Base-by-base conservation (phyloP, 2,888 invertebrate species). In the Trichacis sp. region DNA sequence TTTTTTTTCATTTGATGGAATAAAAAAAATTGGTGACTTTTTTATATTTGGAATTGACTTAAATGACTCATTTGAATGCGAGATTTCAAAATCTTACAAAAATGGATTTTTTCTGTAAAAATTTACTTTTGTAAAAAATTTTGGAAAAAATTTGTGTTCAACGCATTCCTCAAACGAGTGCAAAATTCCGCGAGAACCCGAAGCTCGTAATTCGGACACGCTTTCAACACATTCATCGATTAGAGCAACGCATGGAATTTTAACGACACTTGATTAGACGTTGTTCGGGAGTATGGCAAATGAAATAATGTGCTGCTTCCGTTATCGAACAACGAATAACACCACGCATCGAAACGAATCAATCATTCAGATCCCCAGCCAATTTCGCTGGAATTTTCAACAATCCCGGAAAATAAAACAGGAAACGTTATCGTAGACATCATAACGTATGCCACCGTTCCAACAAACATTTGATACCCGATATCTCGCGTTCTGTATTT, bases 191-290 rank as follows among this genome's bases (percentile, higher is more conserved):
- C n/a, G n/a, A n/a, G n/a, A n/a, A n/a, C n/a, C n/a, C n/a, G n/a
- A n/a, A n/a, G n/a, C n/a, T n/a, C n/a, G n/a, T n/a, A n/a, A n/a
- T n/a, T n/a, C n/a, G 45, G 30, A 55, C 50, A 51, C 54, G 51
- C 18, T 36, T 18, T 51, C 54, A 56, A 62, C 54, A 45, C 57
- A 49, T 56, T 48, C 52, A 64, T 58, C 64, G 51, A 64, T 59
- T 64, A 64, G 47, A 53, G 20, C 20, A 14, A 51, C 55, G 47
- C 47, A 17, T 45, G 56, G 59, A 59, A 64, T 59, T 64, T 64
- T 59, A 64, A 64, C 56, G 38, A 59, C 24, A 59, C 55, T 64
- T 55, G 58, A 64, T 64, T 64, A 59, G 58, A 49, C 38, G 46
- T 6, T 53, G 53, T 64, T 64, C 56, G 64, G 20, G 29, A 19